Evolutionary conservation across 92 coral and sea anemone species (phyloP).

Genomic region (Phenganax marumi): DNA sequence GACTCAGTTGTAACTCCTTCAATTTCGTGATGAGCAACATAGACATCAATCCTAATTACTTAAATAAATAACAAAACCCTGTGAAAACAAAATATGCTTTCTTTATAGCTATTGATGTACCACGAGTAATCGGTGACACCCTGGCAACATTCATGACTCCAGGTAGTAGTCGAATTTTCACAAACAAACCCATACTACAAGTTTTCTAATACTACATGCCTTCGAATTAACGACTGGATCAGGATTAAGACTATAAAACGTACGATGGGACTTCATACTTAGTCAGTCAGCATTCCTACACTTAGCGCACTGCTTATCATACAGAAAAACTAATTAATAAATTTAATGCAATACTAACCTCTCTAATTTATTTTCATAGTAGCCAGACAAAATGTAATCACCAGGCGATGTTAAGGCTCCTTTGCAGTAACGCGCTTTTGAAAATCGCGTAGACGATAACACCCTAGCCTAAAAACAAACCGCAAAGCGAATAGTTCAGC

Average conservation of each 20-base stretch:
- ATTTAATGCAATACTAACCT: neutral
- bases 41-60: neutral
- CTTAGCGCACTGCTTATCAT: too few relatives aligned
- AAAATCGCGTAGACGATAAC: too few relatives aligned
- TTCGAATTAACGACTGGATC: neutral
- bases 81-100: neutral
- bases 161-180: slow-evolving; percentile 2
- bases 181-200: neutral
- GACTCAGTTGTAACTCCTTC: too few relatives aligned
- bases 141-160: neutral
- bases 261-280: neutral
- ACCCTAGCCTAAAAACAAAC: too few relatives aligned
- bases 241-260: neutral
- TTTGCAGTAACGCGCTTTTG: too few relatives aligned
- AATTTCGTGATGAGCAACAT: too few relatives aligned
- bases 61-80: neutral
- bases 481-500: too few relatives aligned
- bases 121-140: neutral
- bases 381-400: too few relatives aligned
- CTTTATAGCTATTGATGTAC: slow-evolving; percentile 26
- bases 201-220: neutral
- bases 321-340: neutral
- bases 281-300: too few relatives aligned
- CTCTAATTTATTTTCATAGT: neutral
- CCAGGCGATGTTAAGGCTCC: too few relatives aligned